These are phyloP conservation scores for Miichthys miiuy DNA, from an alignment of 2,797 vertebrate species.

Conservation along the genomic window DNA sequence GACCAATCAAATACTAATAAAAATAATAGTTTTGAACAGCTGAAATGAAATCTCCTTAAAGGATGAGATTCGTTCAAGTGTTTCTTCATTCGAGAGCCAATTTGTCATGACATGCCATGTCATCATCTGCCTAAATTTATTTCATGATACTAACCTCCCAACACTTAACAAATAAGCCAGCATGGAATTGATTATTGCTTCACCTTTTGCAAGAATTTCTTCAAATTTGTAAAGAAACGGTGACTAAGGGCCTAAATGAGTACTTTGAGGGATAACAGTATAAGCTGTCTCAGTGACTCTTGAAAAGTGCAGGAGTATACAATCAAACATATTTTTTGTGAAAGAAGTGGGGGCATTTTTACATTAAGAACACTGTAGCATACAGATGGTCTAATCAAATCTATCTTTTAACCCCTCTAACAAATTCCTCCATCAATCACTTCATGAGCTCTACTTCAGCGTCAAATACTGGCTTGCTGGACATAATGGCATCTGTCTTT, in stretches of 20 bases:
- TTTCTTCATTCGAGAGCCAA: not conserved
- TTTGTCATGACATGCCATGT: conserved; percentile 1
- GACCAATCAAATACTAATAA: conserved; percentile 1
- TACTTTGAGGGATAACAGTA: not conserved
- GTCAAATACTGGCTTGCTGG: not conserved
- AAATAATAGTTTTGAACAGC: conserved; percentile 11
- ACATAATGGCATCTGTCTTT: not conserved
- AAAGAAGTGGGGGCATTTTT: conserved; percentile 14
- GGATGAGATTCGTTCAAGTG: not conserved
- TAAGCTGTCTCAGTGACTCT: not conserved
- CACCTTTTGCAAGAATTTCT: not conserved
- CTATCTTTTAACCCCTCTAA: conserved; percentile 3
- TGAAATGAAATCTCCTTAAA: not conserved
- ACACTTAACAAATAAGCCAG: conserved; percentile 3
- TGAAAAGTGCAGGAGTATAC: conserved; percentile 20
- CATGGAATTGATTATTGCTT: not conserved
- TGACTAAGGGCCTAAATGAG: not conserved
- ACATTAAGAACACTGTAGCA: not conserved
- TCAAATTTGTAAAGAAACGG: not conserved
- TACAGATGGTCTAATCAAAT: conserved; percentile 21
- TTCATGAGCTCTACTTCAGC: not conserved
- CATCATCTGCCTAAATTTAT: not conserved
- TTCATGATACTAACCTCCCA: not conserved
- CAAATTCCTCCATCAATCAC: conserved; percentile 1
- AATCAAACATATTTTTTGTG: conserved; percentile 12